Evolutionary conservation across 2,797 vertebrate genomes (phyloP), one percentile per base, ranked within the genome.

Genomic region (Sebastes taczanowskii): DNA sequence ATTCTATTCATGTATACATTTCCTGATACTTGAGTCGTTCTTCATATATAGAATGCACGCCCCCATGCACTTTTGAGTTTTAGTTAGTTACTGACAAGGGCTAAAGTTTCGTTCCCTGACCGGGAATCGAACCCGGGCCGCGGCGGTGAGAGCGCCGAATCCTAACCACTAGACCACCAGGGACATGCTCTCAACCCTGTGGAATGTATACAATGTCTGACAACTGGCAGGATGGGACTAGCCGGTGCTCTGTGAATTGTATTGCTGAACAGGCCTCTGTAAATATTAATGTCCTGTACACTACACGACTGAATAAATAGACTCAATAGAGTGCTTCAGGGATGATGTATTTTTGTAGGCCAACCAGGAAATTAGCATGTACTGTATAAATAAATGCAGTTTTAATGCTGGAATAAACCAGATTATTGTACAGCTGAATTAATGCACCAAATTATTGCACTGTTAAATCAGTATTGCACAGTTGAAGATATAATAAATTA

Each of bases 131-230:
- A 95, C 91, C 91, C 84, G 68, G 92, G 89, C 89, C 87, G 81
- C 83, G 84, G 90, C 83, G 87, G 92, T 94, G 93, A 95, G 91
- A 93, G 91, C 91, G 82, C 92, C 90, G 86, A 95, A 95, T 95
- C 93, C 92, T 95, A 95, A 91, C 94, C 94, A 96, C 93, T 95
- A 95, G 94, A 95, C 94, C 90, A 94, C 32, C 32, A 63, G n/a
- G 32, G 63, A 65, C 5, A 23, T 64, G 35, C 35, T 32, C 42
- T 7, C 16, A 18, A 1, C 6, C 14, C 3, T 42, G 20, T 35
- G 34, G 29, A 32, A 59, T 78, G 60, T 25, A 34, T 14, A 20
- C 13, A 35, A 34, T 49, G 13, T 34, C 22, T 35, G 56, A 65
- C 74, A 74, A 6, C 34, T 71, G 77, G 20, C 46, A 53, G 49